Base-by-base conservation (phyloP, 2,888 invertebrate species). In the Mythimna lalbum region DNA sequence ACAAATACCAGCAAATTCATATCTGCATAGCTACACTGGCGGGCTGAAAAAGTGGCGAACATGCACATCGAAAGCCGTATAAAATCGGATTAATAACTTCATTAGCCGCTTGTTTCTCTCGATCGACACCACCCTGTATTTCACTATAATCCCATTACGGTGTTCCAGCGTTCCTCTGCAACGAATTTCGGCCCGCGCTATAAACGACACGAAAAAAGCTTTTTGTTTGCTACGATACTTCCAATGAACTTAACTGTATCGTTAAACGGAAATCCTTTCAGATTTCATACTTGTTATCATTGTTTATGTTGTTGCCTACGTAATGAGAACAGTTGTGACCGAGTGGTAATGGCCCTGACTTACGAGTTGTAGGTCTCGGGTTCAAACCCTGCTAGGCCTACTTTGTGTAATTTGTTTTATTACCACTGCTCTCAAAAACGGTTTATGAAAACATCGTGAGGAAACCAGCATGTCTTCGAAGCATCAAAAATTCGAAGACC, bases 51-150 rank as follows among this genome's bases (percentile, higher is more conserved):
- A 91, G 86, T 87, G 88, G 84, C 83, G 88, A 87, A 76, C 82
- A 88, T 87, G 91, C 86, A 90, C 90, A 91, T 92, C 90, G 92
- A 93, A 93, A 94, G 93, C 93, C 90, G 92, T 88, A 88, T 93
- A 90, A 92, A 94, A 95, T 91, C 91, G 94, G 95, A 96, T 96
- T 95, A 96, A 96, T 95, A 96, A 96, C 96, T 96, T 95, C 93
- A 96, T 96, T 96, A 96, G 93, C 92, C 91, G 93, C 94, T 92
- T 93, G 94, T 95, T 94, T 93, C 94, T 94, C 93, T 90, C 95
- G 94, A 95, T 94, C 92, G 94, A 93, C 92, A 92, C 91, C 90
- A 89, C 80, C 89, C 94, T 90, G 92, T 95, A 94, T 95, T 94
- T 95, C 93, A 94, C 94, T 92, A 89, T 95, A 96, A 96, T 96